Base-by-base conservation (phyloP, 2,888 invertebrate species). In the Chesias legatella region DNA sequence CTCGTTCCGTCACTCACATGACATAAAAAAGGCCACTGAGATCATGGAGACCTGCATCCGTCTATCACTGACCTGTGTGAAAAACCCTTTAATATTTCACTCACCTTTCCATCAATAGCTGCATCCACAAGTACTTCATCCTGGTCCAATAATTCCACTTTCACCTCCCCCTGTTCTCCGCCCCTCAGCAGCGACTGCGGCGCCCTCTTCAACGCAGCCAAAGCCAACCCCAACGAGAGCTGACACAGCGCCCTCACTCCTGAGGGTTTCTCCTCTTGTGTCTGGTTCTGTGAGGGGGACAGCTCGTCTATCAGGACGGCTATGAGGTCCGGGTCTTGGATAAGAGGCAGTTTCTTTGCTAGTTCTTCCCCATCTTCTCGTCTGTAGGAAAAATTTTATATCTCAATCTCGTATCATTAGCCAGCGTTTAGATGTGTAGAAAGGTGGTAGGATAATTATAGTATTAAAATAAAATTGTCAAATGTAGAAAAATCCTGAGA, bases 111-210 rank as follows among this genome's bases (percentile, higher is more conserved):
- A 26, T 94, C 92, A 28, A 97, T 91, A 1, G 97, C 95, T 4
- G 92, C 90, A 60, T 96, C 95, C 1, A 96, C 90, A 0, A 96
- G 80, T 48, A 90, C 84, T 62, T 97, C 97, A 67, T 97, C 97
- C 52, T 94, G 93, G 56, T 95, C 95, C 25, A 92, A 84, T 13
- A 82, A 59, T 35, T 84, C 72, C 0, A 67, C 56, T 6, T 63
- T 63, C 1, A 60, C 44, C 6, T 66, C 65, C 0, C 58, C 47
- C 2, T 51, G 46, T 1, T 37, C 50, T 1, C 25, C 25, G 0
- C 48, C 33, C 0, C 76, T 49, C 40, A 79, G 49, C 27, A 82
- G 43, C 8, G 84, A 78, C 52, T 79, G 81, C 0, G 85, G 86
- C 23, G 84, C 85, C 33, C 86, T 53, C 65, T 83, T 82, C 23